phyloP scores from a whole-genome alignment of 2,888 invertebrate species.

The Idaea dimidiata region DNA sequence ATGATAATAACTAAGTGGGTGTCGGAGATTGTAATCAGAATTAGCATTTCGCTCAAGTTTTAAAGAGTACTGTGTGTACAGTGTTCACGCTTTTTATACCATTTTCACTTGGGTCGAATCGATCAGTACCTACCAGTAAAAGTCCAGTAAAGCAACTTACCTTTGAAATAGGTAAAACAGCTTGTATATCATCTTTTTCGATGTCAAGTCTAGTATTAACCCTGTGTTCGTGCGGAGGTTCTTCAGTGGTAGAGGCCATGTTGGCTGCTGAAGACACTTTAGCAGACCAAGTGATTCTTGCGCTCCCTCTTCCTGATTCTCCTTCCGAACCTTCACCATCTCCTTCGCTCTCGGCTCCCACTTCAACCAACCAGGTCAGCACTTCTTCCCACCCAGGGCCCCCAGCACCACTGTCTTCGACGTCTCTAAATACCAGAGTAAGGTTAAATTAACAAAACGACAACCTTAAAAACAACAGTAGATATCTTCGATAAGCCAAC shows the following conservation, averaged over 20 bases:
- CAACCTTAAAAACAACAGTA: slow-evolving; percentile 3
- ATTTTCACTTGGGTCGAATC: not conserved
- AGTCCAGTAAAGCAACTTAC: slow-evolving; percentile 63
- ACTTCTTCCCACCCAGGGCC: slow-evolving; percentile 87
- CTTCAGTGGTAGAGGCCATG: slow-evolving; percentile 60
- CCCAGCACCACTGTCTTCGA: slow-evolving; percentile 65
- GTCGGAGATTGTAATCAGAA: slow-evolving; percentile 42
- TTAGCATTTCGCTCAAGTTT: slow-evolving; percentile 34
- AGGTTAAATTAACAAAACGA: slow-evolving; percentile 7
- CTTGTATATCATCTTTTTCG: slow-evolving; percentile 96
- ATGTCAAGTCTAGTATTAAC: slow-evolving; percentile 92
- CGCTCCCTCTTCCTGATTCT: slow-evolving; percentile 87
- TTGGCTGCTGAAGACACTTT: slow-evolving; percentile 67
- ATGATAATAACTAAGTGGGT: slow-evolving; percentile 45
- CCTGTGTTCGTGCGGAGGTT: slow-evolving; percentile 79
- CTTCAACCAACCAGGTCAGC: slow-evolving; percentile 95
- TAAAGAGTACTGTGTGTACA: not conserved
- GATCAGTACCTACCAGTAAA: not conserved
- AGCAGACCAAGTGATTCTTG: slow-evolving; percentile 92
- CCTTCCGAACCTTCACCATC: slow-evolving; percentile 71
- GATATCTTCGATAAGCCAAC: slow-evolving; percentile 30
- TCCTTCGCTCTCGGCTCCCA: slow-evolving; percentile 88
- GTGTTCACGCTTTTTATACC: not conserved
- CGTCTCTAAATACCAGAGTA: slow-evolving; percentile 43
- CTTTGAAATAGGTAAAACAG: slow-evolving; percentile 96